Evolutionary conservation across 2,113 vertebrate species (phyloP), one percentile per base, ranked within the genome.

Genomic region (Aldabrachelys gigantea): DNA sequence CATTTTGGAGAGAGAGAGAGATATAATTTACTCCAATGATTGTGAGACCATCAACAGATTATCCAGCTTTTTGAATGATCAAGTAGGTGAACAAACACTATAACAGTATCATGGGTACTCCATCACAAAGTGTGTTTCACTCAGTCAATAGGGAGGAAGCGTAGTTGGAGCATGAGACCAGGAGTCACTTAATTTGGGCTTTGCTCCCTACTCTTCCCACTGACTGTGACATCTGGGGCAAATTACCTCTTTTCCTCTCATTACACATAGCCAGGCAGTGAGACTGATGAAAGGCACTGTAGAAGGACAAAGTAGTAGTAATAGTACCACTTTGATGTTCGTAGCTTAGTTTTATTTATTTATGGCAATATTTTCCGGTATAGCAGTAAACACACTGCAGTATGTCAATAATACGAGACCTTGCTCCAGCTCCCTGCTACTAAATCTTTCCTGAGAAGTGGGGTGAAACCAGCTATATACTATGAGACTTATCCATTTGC

Each of bases 81-180:
- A 97, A 93, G 95, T 91, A 95, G 85, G 91, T 93, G 95, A 96
- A 85, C 94, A 91, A 94, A 95, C 92, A 95, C 89, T 95, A 79
- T 87, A 94, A 91, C 93, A 95, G 95, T 93, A 93, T 88, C 95
- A 97, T 92, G 93, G 91, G 88, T 92, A 59, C 92, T 90, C 92
- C 95, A 90, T 96, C 89, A 95, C 92, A 62, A 49, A 2, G 91
- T 90, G 41, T 27, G 44, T 95, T 87, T 52, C 75, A 62, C 24
- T 91, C 1, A 0, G 89, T 94, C 81, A 83, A 85, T 89, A 93
- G 93, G 84, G 97, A 81, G 89, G 87, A 89, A 94, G 53, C 72
- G 27, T 82, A 95, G 85, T 96, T 85, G 95, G 87, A 95, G 82
- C 85, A 29, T 88, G 84, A 93, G 90, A 93, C 85, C 56, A 47